Evolutionary conservation across 2,113 vertebrate species (phyloP), one percentile per base, ranked within the genome.

Genomic region (Albula goreensis): DNA sequence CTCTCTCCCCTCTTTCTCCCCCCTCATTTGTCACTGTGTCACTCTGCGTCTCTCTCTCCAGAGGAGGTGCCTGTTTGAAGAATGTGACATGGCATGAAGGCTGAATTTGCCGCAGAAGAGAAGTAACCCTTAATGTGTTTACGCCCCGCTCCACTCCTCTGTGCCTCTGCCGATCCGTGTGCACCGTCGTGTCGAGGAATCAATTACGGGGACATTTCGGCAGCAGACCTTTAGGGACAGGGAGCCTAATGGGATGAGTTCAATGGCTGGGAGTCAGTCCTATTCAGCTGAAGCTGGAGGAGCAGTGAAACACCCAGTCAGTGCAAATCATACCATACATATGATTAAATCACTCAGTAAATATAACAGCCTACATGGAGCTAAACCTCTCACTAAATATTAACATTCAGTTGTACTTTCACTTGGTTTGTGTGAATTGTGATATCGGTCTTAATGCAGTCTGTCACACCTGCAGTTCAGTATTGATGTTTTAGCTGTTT

Each of bases 1-100:
- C 31, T 41, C 31, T 41, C 31, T 41, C 31, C 31, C 31, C 31
- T 41, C 31, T 41, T 41, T 41, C 31, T 41, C 31, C 31, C 91
- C 88, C 89, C 93, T 96, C 93, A 48, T 96, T 96, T 96, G 94
- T 96, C 94, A 96, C 93, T 93, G 96, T 95, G 95, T 94, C 94
- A 92, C 31, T 66, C 31, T 41, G 31, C 31, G 50, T 51, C 56
- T 96, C 96, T 95, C 88, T 95, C 96, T 93, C 94, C 95, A 96
- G 95, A 93, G 94, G 94, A 94, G 92, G 86, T 95, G 94, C 96
- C 95, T 86, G 2, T 96, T 95, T 96, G 96, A 96, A 95, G 95
- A 96, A 96, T 96, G 94, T 93, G 89, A 88, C 87, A 93, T 90
- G 90, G 89, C 91, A 90, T 87, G 93, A 92, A 95, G 95, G 95